A percentile compares a stretch with the other conserved stretches of the same genome.
Evolutionary conservation across 2,113 vertebrate species (phyloP).

Genomic region (Chiloscyllium plagiosum): DNA sequence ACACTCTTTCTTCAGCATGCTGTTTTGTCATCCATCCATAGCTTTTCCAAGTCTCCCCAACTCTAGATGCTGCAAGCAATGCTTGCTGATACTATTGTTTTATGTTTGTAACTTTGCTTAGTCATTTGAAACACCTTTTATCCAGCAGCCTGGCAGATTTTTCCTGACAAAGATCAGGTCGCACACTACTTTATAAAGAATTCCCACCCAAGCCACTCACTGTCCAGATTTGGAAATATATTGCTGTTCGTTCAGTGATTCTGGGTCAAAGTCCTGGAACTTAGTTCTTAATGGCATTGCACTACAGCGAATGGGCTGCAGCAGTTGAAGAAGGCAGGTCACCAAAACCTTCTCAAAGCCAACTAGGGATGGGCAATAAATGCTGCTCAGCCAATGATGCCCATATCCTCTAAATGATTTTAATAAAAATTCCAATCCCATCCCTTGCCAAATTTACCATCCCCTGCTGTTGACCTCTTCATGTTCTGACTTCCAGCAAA

Average conservation of each 20-base stretch:
- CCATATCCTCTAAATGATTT: background rate
- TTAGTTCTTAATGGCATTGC: too few species aligned
- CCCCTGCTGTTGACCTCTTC: background rate
- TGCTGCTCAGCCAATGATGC: too few species aligned
- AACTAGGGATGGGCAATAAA: too few species aligned
- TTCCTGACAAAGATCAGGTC: too few species aligned
- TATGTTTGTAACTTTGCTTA: background rate
- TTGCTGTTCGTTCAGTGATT: too few species aligned
- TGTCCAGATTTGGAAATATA: too few species aligned
- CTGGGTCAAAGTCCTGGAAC: too few species aligned
- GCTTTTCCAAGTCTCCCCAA: background rate
- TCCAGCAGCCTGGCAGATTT: background rate
- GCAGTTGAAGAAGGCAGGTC: too few species aligned
- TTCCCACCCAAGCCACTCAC: too few species aligned
- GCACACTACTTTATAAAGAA: too few species aligned
- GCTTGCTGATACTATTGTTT: background rate
- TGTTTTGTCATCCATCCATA: background rate
- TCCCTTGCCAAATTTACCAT: background rate
- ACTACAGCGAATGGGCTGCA: too few species aligned
- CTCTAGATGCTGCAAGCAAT: background rate
- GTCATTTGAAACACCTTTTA: background rate
- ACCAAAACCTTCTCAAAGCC: too few species aligned
- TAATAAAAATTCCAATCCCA: background rate
- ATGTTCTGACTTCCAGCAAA: background rate
- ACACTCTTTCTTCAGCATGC: background rate